Evolutionary conservation across 2,797 vertebrate species (phyloP), one percentile per base, ranked within the genome.

Genomic region (Glyptemys insculpta): DNA sequence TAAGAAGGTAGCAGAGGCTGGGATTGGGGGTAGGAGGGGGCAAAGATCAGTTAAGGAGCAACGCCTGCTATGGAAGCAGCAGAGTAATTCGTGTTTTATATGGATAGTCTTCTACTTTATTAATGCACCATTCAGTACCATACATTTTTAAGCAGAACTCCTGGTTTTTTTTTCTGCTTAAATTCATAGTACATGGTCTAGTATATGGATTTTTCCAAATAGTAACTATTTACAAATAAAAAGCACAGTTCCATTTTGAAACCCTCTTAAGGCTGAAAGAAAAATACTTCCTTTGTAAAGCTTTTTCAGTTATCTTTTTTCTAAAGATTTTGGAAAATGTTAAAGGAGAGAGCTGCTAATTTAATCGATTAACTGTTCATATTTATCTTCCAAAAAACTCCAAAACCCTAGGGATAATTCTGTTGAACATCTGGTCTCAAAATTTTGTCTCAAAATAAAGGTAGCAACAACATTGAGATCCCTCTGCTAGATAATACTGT

Each of bases 21-120:
- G 49, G 15, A 81, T 49, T 6, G 29, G 41, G 49, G 81, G 6
- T 2, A 6, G 12, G 56, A 34, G 25, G 11, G 59, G 29, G 6
- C 59, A 62, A 34, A n/a, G 87, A 12, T 31, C n/a, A 37, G 1
- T 34, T 21, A 62, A 18, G 21, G 50, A 59, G 50, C 21, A n/a
- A 65, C 5, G 14, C 3, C 1, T 52, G 15, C 19, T 68, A n/a
- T 57, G 54, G 54, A 44, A 59, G 25, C 4, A 65, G 37, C 76
- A 49, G 74, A 78, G 29, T 78, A 8, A 3, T 80, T 54, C 0
- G 4, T 86, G 88, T 74, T 82, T 6, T 34, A 31, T 29, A 4
- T 2, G 1, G 3, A 54, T 29, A 57, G 79, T 37, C 0, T 3
- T 5, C 34, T 9, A 16, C 83, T 44, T 76, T 53, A 79, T 0